These are phyloP conservation scores for Urocolius indicus DNA, from an alignment of 2,113 vertebrate genomes.

Conservation along the genomic window DNA sequence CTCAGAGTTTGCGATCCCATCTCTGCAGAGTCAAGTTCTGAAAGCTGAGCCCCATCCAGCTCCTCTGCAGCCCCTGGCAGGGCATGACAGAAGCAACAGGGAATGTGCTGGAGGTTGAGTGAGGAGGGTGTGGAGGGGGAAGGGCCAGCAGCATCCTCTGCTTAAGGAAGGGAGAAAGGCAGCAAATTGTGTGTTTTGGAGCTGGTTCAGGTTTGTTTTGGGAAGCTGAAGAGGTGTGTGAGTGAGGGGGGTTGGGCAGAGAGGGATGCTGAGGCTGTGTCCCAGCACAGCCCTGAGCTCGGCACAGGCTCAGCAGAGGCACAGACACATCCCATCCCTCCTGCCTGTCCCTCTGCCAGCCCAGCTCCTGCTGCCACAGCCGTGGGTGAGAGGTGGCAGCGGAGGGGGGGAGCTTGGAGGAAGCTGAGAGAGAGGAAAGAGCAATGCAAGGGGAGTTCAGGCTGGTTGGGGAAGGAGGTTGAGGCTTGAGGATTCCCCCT, in stretches of 20 bases:
- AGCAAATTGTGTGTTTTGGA: neutral
- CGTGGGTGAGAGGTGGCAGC: neutral
- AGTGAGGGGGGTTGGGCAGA: neutral
- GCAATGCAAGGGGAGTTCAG: no score
- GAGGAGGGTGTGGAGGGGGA: neutral
- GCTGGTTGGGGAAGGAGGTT: neutral
- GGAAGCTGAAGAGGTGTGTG: neutral
- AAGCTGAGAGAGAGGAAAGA: neutral
- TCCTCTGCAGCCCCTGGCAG: neutral
- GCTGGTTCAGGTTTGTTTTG: neutral
- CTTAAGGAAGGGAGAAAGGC: neutral
- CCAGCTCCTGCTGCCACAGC: neutral
- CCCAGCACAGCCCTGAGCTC: fast-evolving
- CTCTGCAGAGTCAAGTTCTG: slow-evolving; percentile 20
- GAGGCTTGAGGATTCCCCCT: neutral
- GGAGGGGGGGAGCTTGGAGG: neutral
- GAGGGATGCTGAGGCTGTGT: neutral
- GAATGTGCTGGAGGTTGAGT: neutral
- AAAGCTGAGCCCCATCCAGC: neutral
- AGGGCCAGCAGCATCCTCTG: neutral
- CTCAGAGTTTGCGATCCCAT: neutral
- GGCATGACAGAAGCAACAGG: neutral
- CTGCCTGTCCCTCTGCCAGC: neutral
- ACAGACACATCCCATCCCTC: neutral
- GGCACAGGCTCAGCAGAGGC: neutral